These are phyloP conservation scores for Suncus etruscus DNA, from an alignment of 2,113 vertebrate genomes.

Conservation along the genomic window DNA sequence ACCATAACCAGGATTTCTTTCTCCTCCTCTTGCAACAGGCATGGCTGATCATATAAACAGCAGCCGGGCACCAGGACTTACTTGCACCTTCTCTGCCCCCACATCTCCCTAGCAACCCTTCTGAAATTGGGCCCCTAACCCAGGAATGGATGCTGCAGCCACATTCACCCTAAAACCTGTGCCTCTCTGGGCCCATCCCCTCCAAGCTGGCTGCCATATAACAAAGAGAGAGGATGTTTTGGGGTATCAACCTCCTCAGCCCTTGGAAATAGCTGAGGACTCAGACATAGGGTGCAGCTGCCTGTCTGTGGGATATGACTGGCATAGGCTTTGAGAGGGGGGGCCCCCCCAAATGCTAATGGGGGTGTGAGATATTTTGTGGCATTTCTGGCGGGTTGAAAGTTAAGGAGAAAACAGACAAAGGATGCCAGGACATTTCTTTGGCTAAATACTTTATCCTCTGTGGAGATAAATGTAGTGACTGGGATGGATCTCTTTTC, in stretches of 20 bases:
- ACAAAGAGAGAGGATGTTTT: not conserved
- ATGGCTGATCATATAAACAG: too few species aligned
- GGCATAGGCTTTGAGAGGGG: not conserved
- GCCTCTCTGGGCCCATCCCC: not conserved
- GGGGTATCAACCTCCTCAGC: rapidly evolving
- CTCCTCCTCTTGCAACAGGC: too few species aligned
- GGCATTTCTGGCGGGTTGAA: slow-evolving; percentile 64
- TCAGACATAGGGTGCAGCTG: slow-evolving; percentile 63
- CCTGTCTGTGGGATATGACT: not conserved
- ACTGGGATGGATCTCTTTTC: slow-evolving; percentile 79
- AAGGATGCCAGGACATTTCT: not conserved
- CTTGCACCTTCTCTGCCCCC: too few species aligned
- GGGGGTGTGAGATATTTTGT: not conserved
- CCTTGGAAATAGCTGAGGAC: not conserved
- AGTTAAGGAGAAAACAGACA: not conserved
- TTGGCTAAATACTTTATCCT: slow-evolving; percentile 80
- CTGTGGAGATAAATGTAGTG: slow-evolving; percentile 75
- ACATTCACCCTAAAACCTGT: not conserved
- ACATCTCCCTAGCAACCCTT: too few species aligned
- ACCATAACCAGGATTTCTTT: too few species aligned
- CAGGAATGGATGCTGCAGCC: not conserved
- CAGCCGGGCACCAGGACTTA: too few species aligned
- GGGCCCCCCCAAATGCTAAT: too few species aligned
- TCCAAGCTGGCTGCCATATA: not conserved
- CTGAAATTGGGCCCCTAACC: not conserved